A percentile compares a stretch with the other conserved stretches of the same genome.
Conservation (phyloP, 2,888 invertebrate genomes). For the Dichetophora obliterata region DNA sequence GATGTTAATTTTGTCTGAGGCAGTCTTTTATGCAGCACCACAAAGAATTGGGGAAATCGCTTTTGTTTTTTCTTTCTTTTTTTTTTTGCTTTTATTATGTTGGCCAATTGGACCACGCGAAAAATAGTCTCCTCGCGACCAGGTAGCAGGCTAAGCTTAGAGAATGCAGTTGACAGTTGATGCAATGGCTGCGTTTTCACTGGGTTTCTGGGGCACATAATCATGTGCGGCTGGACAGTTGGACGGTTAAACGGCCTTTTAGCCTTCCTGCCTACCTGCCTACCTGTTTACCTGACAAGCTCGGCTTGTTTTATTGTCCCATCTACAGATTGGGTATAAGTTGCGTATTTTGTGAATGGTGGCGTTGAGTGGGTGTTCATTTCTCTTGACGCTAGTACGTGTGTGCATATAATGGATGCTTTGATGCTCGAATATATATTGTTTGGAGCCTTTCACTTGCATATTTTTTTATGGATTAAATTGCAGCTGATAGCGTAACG, state of each 20-base stretch:
- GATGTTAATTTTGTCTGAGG: not conserved
- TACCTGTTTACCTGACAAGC: conserved; percentile 3
- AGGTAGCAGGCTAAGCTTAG: not conserved
- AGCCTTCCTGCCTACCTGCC: conserved; percentile 9
- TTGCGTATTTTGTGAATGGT: not conserved
- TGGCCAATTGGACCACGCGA: not conserved
- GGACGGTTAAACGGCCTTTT: conserved; percentile 25
- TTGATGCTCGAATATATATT: not conserved
- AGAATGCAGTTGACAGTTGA: conserved; percentile 32
- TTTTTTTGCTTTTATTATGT: not conserved
- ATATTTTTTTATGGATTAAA: conserved; percentile 47
- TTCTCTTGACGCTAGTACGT: not conserved
- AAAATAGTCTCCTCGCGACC: not conserved
- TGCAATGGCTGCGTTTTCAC: conserved; percentile 44
- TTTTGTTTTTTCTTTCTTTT: not conserved
- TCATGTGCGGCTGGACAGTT: not conserved
- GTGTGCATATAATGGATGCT: not conserved
- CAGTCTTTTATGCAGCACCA: not conserved
- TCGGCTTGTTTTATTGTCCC: not conserved
- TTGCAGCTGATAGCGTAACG: not conserved
- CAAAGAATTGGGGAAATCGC: conserved; percentile 6
- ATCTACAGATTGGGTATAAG: not conserved
- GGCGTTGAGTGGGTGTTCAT: conserved; percentile 11
- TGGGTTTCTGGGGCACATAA: conserved; percentile 53
- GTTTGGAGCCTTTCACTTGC: conserved; percentile 54